phyloP scores from a whole-genome alignment of 2,797 vertebrate species.

The Meda fulgida region DNA sequence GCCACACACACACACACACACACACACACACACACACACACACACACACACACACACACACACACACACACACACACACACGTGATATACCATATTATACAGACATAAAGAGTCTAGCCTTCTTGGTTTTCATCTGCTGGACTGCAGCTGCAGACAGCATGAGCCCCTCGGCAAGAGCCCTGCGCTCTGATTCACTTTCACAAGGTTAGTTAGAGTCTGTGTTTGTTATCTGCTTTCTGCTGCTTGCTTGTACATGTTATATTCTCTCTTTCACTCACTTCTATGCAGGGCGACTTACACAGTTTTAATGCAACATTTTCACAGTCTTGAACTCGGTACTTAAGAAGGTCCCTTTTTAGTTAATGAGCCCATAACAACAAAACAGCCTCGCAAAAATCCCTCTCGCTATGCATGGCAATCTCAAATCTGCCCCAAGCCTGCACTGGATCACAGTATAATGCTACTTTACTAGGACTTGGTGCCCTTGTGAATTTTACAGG shows the following conservation, averaged over 20 bases:
- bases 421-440: slow-evolving; percentile 39
- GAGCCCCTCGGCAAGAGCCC: neutral
- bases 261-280: neutral
- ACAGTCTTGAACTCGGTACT: slow-evolving; percentile 12
- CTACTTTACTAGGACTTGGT: slow-evolving; percentile 66
- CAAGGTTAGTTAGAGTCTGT: slow-evolving; percentile 16
- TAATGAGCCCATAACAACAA: slow-evolving; percentile 65
- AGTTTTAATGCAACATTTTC: slow-evolving; percentile 30
- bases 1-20: too few relatives aligned
- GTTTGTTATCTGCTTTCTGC: slow-evolving; percentile 24
- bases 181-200: slow-evolving; percentile 20
- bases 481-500: slow-evolving; percentile 66
- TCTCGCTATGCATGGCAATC: slow-evolving; percentile 43
- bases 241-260: slow-evolving; percentile 13
- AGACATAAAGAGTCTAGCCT: neutral
- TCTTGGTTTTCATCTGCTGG: slow-evolving; percentile 2
- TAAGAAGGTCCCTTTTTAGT: slow-evolving; percentile 46
- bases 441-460: slow-evolving; percentile 75
- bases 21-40: too few relatives aligned
- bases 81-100: neutral
- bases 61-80: too few relatives aligned
- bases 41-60: too few relatives aligned
- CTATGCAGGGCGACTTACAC: neutral
- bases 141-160: slow-evolving; percentile 11
- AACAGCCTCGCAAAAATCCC: slow-evolving; percentile 53